Percentiles rank a stretch among this genome's conserved stretches.
These are phyloP conservation scores for Lycaena phlaeas DNA, from an alignment of 2,888 invertebrate species.

Conservation along the genomic window DNA sequence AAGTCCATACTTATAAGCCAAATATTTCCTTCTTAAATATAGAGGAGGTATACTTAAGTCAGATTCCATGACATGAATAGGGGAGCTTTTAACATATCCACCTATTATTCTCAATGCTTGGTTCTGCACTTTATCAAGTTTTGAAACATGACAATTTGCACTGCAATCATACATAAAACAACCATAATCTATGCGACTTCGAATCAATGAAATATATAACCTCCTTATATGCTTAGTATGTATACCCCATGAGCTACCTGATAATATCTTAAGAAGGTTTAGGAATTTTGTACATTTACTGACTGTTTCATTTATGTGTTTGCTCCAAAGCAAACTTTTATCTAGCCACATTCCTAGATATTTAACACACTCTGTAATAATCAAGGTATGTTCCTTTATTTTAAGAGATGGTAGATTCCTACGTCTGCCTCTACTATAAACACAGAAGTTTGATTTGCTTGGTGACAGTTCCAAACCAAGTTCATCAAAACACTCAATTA, in stretches of 20 bases:
- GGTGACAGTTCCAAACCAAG: not conserved
- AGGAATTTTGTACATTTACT: not conserved
- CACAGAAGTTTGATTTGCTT: not conserved
- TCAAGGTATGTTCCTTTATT: not conserved
- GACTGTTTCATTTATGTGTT: not conserved
- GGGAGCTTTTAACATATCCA: constrained; percentile 15
- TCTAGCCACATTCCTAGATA: not conserved
- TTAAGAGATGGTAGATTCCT: not conserved
- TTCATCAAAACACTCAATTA: not conserved
- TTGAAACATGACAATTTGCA: constrained; percentile 10
- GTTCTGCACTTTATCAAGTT: constrained; percentile 15
- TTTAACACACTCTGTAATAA: not conserved
- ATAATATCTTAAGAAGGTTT: constrained; percentile 10
- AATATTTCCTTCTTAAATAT: too few species aligned
- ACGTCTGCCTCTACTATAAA: not conserved
- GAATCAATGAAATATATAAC: constrained; percentile 12
- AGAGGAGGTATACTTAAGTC: too few species aligned
- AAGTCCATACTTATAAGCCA: too few species aligned
- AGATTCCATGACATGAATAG: too few species aligned
- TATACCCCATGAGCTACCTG: constrained; percentile 13
- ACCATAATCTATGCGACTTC: constrained; percentile 12
- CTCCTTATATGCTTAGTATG: constrained; percentile 11
- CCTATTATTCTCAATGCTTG: constrained; percentile 15
- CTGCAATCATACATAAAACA: constrained; percentile 11
- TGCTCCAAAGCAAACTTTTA: not conserved